Evolutionary conservation across 2,888 invertebrate species (phyloP).

Genomic region (Acleris holmiana): DNA sequence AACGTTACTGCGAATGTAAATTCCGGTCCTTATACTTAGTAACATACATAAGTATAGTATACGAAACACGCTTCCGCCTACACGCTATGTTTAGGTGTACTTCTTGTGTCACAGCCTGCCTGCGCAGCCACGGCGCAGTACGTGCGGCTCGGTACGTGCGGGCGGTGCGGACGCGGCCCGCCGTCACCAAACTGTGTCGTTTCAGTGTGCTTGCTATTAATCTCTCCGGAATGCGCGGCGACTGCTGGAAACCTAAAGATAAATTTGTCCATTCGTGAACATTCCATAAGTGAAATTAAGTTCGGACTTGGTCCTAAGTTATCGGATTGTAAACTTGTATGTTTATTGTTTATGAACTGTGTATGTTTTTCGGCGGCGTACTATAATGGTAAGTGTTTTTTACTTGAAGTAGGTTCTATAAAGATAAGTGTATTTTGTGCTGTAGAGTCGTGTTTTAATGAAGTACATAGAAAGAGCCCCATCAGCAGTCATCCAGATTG

Average conservation of each 20-base stretch:
- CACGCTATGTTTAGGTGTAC: conserved; percentile 32
- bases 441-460: background rate
- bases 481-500: background rate
- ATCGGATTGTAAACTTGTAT: conserved; percentile 25
- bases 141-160: conserved; percentile 19
- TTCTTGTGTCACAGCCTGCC: conserved; percentile 30
- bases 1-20: conserved; percentile 10
- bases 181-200: conserved; percentile 12
- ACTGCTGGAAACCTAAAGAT: conserved; percentile 42
- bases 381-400: conserved; percentile 44
- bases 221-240: conserved; percentile 42
- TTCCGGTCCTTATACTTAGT: conserved; percentile 17
- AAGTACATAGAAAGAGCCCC: background rate
- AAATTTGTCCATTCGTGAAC: conserved; percentile 39
- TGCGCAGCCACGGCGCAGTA: conserved; percentile 20
- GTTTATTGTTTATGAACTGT: conserved; percentile 36
- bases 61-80: conserved; percentile 33
- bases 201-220: conserved; percentile 31
- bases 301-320: conserved; percentile 11
- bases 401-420: conserved; percentile 1
- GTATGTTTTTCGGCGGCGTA: conserved; percentile 34
- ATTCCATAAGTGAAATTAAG: conserved; percentile 39
- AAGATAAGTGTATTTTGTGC: background rate
- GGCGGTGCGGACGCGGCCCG: conserved; percentile 31
- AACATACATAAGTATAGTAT: no score